Evolutionary conservation across 1,140 invertebrate genomes (phyloP), one percentile per base, ranked within the genome.

Genomic region (Heliconius eleuchia): DNA sequence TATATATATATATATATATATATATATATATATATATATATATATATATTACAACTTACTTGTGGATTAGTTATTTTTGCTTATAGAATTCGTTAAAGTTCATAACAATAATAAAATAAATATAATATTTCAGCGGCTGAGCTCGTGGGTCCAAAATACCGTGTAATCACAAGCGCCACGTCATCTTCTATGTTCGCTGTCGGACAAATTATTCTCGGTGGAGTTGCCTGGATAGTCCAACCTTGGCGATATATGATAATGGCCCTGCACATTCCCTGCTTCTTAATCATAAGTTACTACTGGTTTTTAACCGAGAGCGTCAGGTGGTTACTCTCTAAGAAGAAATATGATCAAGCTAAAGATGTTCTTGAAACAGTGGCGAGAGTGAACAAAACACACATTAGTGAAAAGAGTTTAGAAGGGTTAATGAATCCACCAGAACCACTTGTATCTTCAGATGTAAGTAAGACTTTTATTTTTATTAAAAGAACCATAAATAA

Each of bases 301-400:
- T 96, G 96, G 92, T 85, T 96, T 50, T 83, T 97, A 18, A 95
- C 95, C 1, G 96, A 97, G 91, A 97, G 96, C 50, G 94, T 96
- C 27, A 93, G 97, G 83, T 98, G 97, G 97, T 94, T 98, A 18
- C 87, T 98, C 50, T 96, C 96, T 0, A 96, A 97, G 27, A 95
- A 96, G 18, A 96, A 96, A 82, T 96, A 96, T 76, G 94, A 96
- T 0, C 95, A 97, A 83, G 96, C 96, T 3, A 95, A 94, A 71
- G 86, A 85, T 18, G 95, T 97, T 19, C 90, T 97, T 19, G 93
- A 95, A 9, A 95, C 95, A 83, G 96, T 96, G 3, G 96, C 97
- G 0, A 95, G 92, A 82, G 95, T 96, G 1, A 98, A 98, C 84
- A 96, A 96, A 52, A 95, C 94, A n/a, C 85, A 94, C 50, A 91